Conservation (phyloP, 2,113 vertebrate species). For the Rafetus swinhoei region DNA sequence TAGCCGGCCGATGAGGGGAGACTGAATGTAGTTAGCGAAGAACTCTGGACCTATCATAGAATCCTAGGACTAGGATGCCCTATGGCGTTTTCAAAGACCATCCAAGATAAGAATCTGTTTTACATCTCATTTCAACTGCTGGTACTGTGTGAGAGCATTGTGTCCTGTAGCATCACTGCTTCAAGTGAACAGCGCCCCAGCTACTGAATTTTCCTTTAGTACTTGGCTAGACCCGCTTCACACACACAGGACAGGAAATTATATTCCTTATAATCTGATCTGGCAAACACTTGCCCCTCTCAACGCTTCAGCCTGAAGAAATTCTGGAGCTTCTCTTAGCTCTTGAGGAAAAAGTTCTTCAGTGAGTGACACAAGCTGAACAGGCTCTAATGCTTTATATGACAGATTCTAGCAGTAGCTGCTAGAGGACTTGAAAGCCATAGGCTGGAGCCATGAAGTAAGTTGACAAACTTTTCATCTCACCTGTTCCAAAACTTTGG, state of each 20-base stretch:
- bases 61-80: no score
- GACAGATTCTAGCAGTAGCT: background rate
- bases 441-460: accelerated
- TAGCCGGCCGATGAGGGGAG: background rate
- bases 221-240: background rate
- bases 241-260: background rate
- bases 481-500: background rate
- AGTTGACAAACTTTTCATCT: accelerated
- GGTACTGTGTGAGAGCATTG: background rate
- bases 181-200: background rate
- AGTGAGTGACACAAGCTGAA: accelerated
- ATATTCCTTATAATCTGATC: background rate
- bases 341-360: accelerated
- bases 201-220: background rate
- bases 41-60: background rate
- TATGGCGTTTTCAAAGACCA: background rate
- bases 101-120: background rate
- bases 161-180: background rate
- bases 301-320: background rate
- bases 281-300: background rate
- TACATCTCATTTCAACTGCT: accelerated
- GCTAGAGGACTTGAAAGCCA: background rate
- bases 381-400: accelerated
- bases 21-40: accelerated
- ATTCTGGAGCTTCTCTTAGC: background rate